These are phyloP conservation scores for Oceanites oceanicus DNA, from an alignment of 2,113 vertebrate genomes.

Conservation along the genomic window DNA sequence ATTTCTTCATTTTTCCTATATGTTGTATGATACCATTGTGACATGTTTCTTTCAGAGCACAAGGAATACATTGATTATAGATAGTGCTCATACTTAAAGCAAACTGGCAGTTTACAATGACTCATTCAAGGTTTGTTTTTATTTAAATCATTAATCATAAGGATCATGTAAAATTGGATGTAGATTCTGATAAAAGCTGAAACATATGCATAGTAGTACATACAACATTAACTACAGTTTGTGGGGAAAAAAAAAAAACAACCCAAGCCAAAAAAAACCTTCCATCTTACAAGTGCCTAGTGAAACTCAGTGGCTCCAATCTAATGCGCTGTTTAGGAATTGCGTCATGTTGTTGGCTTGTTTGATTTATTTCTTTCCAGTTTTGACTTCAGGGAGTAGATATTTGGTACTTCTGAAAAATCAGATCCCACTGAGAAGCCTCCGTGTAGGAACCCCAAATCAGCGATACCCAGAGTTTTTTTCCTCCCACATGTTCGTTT, in stretches of 20 bases:
- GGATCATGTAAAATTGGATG: background rate
- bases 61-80: background rate
- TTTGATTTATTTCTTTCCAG: background rate
- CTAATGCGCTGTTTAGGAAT: background rate
- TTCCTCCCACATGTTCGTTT: background rate
- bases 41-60: background rate
- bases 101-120: background rate
- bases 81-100: background rate
- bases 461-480: background rate
- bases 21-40: background rate
- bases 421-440: background rate
- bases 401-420: background rate
- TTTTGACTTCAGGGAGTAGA: background rate
- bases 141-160: background rate
- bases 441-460: background rate
- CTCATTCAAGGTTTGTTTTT: background rate
- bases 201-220: background rate
- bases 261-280: rapidly evolving
- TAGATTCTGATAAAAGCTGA: background rate
- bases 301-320: background rate
- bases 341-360: background rate
- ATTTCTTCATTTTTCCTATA: background rate
- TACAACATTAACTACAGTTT: background rate
- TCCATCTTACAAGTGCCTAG: background rate
- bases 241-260: background rate